These are phyloP conservation scores for Meriones psammophilus DNA, from an alignment of 2,797 vertebrate species.

Conservation along the genomic window DNA sequence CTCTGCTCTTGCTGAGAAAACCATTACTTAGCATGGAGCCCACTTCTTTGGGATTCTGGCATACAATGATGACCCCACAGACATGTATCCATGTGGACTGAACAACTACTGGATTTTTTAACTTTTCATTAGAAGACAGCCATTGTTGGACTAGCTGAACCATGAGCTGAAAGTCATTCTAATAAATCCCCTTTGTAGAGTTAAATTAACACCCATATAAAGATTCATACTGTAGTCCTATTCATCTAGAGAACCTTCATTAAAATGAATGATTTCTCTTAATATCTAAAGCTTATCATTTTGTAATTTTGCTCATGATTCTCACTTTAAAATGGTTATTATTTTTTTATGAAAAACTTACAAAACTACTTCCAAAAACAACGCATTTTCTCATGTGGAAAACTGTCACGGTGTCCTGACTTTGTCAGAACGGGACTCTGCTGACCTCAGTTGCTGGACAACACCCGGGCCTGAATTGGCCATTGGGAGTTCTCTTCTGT, in stretches of 20 bases:
- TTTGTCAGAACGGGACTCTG: neutral
- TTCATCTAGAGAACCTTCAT: neutral
- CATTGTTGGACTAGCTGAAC: neutral
- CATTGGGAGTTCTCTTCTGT: neutral
- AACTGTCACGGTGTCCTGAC: neutral
- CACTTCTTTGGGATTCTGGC: neutral
- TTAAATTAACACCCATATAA: neutral
- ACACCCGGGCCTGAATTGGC: neutral
- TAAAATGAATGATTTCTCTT: conserved; percentile 56
- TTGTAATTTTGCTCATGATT: conserved; percentile 19
- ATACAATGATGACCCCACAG: neutral
- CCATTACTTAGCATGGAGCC: neutral
- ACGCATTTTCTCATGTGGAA: neutral
- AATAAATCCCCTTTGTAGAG: neutral
- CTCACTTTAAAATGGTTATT: neutral
- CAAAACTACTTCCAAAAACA: neutral
- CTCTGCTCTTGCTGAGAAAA: neutral
- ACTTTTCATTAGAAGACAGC: neutral
- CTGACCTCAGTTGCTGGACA: neutral
- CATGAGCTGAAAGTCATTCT: neutral
- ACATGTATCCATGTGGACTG: no score
- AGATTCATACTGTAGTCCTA: neutral
- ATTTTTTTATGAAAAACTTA: neutral
- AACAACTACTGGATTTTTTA: no score
- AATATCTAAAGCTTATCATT: conserved; percentile 12